phyloP scores from a whole-genome alignment of 2,113 vertebrate genomes.

The Scalopus aquaticus region DNA sequence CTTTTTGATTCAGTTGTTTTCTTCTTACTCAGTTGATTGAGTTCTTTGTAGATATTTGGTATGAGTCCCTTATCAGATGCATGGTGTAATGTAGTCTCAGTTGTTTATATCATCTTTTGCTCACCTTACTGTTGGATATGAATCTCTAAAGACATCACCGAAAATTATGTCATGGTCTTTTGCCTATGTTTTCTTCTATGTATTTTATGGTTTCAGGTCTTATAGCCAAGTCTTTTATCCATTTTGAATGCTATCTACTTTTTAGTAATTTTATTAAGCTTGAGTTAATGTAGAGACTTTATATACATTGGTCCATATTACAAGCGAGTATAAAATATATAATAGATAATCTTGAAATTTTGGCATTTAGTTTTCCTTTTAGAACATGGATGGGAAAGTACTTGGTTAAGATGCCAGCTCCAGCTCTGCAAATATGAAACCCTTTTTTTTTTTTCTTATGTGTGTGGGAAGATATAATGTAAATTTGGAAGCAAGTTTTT shows the following conservation, averaged over 20 bases:
- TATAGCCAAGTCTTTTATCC: too few relatives aligned
- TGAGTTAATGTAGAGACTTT: not conserved
- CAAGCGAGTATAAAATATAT: slow-evolving; percentile 10
- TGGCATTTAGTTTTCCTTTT: slow-evolving; percentile 23
- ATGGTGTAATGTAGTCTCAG: too few relatives aligned
- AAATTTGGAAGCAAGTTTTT: slow-evolving; percentile 47
- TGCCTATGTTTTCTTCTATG: too few relatives aligned
- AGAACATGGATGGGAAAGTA: not conserved
- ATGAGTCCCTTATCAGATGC: too few relatives aligned
- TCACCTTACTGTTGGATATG: too few relatives aligned
- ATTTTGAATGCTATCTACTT: not conserved
- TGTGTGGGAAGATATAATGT: slow-evolving; percentile 40
- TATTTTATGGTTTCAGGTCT: too few relatives aligned
- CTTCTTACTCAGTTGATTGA: too few relatives aligned
- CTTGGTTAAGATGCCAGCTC: not conserved
- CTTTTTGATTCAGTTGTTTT: too few relatives aligned
- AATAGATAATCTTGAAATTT: not conserved
- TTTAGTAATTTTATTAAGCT: not conserved
- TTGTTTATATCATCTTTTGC: too few relatives aligned
- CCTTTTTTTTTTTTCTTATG: not conserved
- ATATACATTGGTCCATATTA: not conserved
- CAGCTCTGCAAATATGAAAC: slow-evolving; percentile 4
- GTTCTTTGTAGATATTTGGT: too few relatives aligned
- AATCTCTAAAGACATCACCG: too few relatives aligned
- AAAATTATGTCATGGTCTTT: too few relatives aligned